These are phyloP conservation scores for Ceyx erithaca DNA, from an alignment of 2,797 vertebrate species.

Conservation along the genomic window DNA sequence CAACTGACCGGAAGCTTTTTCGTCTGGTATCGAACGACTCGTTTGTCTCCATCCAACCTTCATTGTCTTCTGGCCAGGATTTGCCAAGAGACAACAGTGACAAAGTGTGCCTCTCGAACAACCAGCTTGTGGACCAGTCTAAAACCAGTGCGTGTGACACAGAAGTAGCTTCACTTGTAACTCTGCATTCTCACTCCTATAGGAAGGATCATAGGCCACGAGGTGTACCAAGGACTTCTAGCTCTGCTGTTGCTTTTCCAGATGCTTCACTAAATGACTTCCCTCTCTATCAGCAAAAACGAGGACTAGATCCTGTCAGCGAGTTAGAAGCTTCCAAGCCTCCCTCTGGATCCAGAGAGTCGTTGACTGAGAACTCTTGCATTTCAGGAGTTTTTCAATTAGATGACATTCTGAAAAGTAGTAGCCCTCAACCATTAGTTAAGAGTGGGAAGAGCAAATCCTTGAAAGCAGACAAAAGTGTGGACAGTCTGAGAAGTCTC, in stretches of 20 bases:
- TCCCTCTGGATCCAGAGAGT: slow-evolving; percentile 81
- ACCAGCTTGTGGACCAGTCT: slow-evolving; percentile 89
- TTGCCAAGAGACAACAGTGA: slow-evolving; percentile 85
- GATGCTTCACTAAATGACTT: slow-evolving; percentile 93
- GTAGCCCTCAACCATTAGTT: slow-evolving; percentile 75
- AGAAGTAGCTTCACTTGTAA: slow-evolving; percentile 86
- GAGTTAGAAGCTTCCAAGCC: slow-evolving; percentile 92
- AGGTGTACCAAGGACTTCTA: slow-evolving; percentile 95
- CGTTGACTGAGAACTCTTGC: slow-evolving; percentile 82
- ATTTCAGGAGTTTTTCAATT: slow-evolving; percentile 90
- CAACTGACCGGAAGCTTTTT: slow-evolving; percentile 93
- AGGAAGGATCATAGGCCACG: slow-evolving; percentile 95
- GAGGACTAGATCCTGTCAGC: slow-evolving; percentile 94
- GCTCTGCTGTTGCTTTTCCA: slow-evolving; percentile 96
- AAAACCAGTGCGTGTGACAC: slow-evolving; percentile 87
- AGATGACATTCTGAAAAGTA: slow-evolving; percentile 81
- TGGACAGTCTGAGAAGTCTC: slow-evolving; percentile 93
- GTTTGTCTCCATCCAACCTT: slow-evolving; percentile 97
- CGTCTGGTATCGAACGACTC: slow-evolving; percentile 96
- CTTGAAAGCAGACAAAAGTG: slow-evolving; percentile 88
- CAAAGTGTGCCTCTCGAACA: slow-evolving; percentile 83
- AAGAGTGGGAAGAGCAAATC: slow-evolving; percentile 81
- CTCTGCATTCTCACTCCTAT: slow-evolving; percentile 92
- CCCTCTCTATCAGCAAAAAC: slow-evolving; percentile 90
- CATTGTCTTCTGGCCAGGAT: slow-evolving; percentile 92